Evolutionary conservation across 2,888 invertebrate genomes (phyloP).

Genomic region (Aporophyla nigra): DNA sequence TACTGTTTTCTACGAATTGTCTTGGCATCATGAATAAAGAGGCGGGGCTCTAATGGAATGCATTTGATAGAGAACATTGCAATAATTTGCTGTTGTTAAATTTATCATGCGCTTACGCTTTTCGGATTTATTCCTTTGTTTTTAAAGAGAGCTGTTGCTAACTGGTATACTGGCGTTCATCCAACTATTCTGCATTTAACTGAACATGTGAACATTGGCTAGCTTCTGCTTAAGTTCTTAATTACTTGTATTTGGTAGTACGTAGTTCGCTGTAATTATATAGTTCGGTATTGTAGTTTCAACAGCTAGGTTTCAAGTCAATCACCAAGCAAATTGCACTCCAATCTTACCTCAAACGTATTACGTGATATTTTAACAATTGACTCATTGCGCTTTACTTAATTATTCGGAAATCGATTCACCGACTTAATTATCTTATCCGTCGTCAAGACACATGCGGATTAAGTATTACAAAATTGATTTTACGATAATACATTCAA

Average conservation of each 20-base stretch:
- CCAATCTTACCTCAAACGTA: neutral
- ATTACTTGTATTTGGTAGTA: conserved; percentile 7
- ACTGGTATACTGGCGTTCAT: conserved; percentile 73
- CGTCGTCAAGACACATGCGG: conserved; percentile 4
- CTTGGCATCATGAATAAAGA: conserved; percentile 45
- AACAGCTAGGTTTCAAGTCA: neutral
- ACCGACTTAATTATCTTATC: conserved; percentile 44
- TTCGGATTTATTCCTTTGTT: conserved; percentile 69
- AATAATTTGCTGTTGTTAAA: conserved; percentile 49
- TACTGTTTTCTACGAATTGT: conserved; percentile 18
- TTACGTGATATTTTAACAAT: conserved; percentile 4
- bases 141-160: conserved; percentile 74
- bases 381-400: conserved; percentile 1
- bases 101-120: conserved; percentile 58
- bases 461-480: conserved; percentile 41
- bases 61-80: conserved; percentile 45
- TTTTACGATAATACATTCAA: conserved; percentile 59
- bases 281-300: neutral
- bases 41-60: conserved; percentile 49
- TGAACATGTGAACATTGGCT: conserved; percentile 66
- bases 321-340: neutral
- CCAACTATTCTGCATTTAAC: conserved; percentile 78
- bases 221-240: conserved; percentile 37
- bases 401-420: conserved; percentile 18
- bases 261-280: neutral